A percentile compares a stretch with the other conserved stretches of the same genome.
phyloP scores from a whole-genome alignment of 2,797 vertebrate genomes.

The Cynopterus sphinx region DNA sequence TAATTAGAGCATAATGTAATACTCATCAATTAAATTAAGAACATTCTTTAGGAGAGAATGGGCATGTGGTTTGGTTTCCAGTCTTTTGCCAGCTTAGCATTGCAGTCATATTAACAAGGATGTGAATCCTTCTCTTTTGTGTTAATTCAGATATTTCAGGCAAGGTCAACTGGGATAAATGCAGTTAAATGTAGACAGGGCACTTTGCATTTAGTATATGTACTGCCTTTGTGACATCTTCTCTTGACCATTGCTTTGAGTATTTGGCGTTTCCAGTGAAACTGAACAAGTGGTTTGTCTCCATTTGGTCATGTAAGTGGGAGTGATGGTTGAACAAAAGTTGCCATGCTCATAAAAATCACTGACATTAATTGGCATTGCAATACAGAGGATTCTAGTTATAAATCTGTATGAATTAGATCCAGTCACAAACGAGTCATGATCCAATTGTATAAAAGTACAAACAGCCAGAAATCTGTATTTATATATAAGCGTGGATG shows the following conservation, averaged over 20 bases:
- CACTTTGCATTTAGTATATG: no score
- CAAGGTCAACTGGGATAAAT: background rate
- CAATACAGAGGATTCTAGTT: background rate
- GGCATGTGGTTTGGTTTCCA: background rate
- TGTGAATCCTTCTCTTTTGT: background rate
- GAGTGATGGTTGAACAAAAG: background rate
- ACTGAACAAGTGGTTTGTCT: background rate
- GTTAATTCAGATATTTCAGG: background rate
- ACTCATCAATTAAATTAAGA: background rate
- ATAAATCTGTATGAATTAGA: background rate
- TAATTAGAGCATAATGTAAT: background rate
- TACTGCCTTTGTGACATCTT: background rate
- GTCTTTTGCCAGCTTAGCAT: background rate
- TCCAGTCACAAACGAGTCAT: background rate
- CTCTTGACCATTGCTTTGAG: background rate
- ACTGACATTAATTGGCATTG: background rate
- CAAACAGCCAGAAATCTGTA: background rate
- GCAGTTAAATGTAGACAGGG: background rate
- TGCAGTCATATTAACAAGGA: background rate
- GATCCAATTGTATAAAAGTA: background rate
- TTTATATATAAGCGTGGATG: background rate
- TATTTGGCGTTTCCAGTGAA: background rate
- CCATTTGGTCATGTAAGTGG: background rate
- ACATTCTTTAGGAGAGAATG: background rate
- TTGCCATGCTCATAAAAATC: background rate